A percentile compares a stretch with the other conserved stretches of the same genome.
These are phyloP conservation scores for Tachyglossus aculeatus DNA, from an alignment of 2,797 vertebrate species.

Conservation along the genomic window DNA sequence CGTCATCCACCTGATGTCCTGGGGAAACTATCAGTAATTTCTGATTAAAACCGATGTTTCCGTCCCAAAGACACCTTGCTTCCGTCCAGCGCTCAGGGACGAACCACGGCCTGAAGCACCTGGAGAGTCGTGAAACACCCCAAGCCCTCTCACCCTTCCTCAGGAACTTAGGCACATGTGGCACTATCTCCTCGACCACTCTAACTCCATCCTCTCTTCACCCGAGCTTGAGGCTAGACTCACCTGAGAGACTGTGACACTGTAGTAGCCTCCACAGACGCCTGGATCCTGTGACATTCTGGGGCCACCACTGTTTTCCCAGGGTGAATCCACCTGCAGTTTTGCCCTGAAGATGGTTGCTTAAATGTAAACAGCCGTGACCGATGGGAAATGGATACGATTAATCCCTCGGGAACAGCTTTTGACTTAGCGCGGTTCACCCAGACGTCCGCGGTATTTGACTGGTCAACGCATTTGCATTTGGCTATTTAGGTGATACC, in stretches of 20 bases:
- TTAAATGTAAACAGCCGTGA: slow-evolving; percentile 16
- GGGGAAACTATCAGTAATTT: too few relatives aligned
- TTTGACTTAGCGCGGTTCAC: slow-evolving; percentile 41
- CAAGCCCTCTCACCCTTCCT: too few relatives aligned
- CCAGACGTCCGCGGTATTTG: slow-evolving; percentile 53
- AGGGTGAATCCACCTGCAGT: neutral
- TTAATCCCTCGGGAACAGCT: slow-evolving; percentile 42
- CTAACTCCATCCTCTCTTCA: too few relatives aligned
- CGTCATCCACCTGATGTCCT: too few relatives aligned
- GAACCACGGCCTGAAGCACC: too few relatives aligned
- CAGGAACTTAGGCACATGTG: too few relatives aligned
- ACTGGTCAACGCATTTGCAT: slow-evolving; percentile 63
- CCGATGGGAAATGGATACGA: slow-evolving; percentile 27
- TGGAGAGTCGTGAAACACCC: too few relatives aligned
- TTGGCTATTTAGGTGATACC: slow-evolving; percentile 65
- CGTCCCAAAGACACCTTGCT: too few relatives aligned
- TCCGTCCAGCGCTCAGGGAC: too few relatives aligned
- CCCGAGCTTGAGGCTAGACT: too few relatives aligned
- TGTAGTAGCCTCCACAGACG: neutral
- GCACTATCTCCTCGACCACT: too few relatives aligned
- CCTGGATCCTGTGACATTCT: neutral
- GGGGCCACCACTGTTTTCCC: neutral
- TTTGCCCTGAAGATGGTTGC: neutral
- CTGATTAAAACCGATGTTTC: too few relatives aligned
- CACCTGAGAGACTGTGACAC: neutral